Base-by-base conservation (phyloP, 2,113 vertebrate species). In the Leptobrachium ailaonicum region DNA sequence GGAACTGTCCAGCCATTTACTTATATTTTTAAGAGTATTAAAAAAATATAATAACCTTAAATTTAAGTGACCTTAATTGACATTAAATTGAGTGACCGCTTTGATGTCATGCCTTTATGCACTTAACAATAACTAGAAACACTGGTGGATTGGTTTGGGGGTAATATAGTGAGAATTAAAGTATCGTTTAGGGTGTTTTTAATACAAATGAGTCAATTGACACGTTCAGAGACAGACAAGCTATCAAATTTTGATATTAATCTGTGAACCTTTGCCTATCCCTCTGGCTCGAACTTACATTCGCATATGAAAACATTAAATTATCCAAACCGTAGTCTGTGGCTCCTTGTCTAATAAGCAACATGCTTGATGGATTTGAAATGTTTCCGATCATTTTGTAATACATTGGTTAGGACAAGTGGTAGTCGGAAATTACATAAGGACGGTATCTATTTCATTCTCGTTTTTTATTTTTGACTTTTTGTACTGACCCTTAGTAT, bases 401-500 rank as follows among this genome's bases (percentile, higher is more conserved):
- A 77, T 70, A n/a, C 58, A 62, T 1, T 40, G 12, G n/a, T 75
- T 50, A 66, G 41, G 74, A 66, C 70, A 71, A 77, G 58, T 77
- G 76, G 56, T 62, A 58, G 56, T 70, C 67, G 3, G 45, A 67
- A 62, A 77, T 77, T 56, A 44, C 75, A 69, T 66, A 76, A 68
- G 66, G 66, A 71, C 45, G n/a, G 62, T 41, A 71, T 62, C 2
- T 45, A 64, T 40, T 64, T 70, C 66, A 41, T 67, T 66, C 42
- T 66, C 66, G 20, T 80, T 80, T 47, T 80, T 45, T 73, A 44
- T 62, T 2, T 66, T 9, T 80, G 70, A 66, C 71, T 80, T 77
- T 77, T 73, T 80, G 70, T 58, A 40, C 62, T 80, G 72, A 66
- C 70, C 77, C 47, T 58, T 66, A 73, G 71, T 45, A 80, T 56